Evolutionary conservation across 2,113 vertebrate genomes (phyloP).

Genomic region (Cacatua alba): DNA sequence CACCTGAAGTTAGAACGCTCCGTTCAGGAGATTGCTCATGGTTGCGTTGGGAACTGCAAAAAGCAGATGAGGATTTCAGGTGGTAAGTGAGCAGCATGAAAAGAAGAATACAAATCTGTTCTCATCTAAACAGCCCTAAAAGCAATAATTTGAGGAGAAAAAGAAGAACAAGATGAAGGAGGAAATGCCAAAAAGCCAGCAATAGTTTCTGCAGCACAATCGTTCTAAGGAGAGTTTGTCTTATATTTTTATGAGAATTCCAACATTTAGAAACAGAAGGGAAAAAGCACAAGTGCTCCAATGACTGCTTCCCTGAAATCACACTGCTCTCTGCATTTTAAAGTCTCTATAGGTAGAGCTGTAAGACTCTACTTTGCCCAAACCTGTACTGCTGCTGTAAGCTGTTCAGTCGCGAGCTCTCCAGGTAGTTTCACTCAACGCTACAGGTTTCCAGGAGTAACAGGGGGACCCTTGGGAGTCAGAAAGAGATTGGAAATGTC

Average conservation of each 20-base stretch:
- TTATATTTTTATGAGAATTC: background rate
- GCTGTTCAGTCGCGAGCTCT: background rate
- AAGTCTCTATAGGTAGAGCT: background rate
- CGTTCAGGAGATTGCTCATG: background rate
- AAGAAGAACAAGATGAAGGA: background rate
- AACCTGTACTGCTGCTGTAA: background rate
- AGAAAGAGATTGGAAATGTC: background rate
- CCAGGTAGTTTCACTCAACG: background rate
- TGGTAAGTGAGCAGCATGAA: background rate
- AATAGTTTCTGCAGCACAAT: background rate
- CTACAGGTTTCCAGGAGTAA: background rate
- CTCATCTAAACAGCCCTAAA: slow-evolving; percentile 7
- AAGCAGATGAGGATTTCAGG: slow-evolving; percentile 11
- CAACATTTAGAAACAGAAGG: background rate
- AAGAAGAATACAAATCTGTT: slow-evolving; percentile 36
- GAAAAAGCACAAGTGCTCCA: background rate
- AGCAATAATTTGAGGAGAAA: background rate
- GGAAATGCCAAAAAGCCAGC: background rate
- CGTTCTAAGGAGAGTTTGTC: slow-evolving; percentile 3
- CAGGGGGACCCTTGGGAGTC: background rate
- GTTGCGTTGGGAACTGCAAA: background rate
- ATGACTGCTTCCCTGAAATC: background rate
- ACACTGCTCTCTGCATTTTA: background rate
- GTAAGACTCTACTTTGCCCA: background rate
- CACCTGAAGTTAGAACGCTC: background rate